Percentiles rank a stretch among this genome's conserved stretches.
These are phyloP conservation scores for Halcyon badia DNA, from an alignment of 2,797 vertebrate species.

Conservation along the genomic window DNA sequence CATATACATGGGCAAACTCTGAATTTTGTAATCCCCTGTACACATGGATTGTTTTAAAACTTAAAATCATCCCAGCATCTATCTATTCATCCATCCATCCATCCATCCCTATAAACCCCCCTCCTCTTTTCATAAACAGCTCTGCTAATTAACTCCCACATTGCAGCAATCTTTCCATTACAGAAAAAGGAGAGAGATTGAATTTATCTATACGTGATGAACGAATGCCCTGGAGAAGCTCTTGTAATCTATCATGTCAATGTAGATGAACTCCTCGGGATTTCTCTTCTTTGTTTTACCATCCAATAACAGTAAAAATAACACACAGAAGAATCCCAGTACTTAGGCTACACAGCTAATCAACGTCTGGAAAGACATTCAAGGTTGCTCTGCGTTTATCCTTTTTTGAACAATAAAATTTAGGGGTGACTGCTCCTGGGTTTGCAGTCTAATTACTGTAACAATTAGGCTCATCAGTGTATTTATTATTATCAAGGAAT, in stretches of 20 bases:
- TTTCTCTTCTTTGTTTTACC: slow-evolving; percentile 69
- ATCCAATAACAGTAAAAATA: slow-evolving; percentile 57
- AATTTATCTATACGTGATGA: slow-evolving; percentile 70
- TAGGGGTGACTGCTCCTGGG: slow-evolving; percentile 26
- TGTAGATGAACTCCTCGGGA: slow-evolving; percentile 64
- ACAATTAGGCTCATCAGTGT: slow-evolving; percentile 49
- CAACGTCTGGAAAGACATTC: slow-evolving; percentile 28
- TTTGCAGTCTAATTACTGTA: slow-evolving; percentile 21
- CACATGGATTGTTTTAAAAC: neutral
- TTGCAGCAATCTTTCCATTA: slow-evolving; percentile 42
- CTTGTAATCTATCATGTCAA: slow-evolving; percentile 59
- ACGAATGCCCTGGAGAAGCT: slow-evolving; percentile 71
- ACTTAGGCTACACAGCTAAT: slow-evolving; percentile 34
- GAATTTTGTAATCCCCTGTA: neutral
- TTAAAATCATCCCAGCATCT: neutral
- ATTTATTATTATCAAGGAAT: slow-evolving; percentile 36
- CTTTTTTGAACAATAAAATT: slow-evolving; percentile 35
- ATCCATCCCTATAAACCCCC: neutral
- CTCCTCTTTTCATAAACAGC: slow-evolving; percentile 57
- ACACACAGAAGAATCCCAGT: slow-evolving; percentile 17
- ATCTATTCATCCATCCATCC: neutral
- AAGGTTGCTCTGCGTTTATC: slow-evolving; percentile 47
- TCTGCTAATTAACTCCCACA: slow-evolving; percentile 74
- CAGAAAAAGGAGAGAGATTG: slow-evolving; percentile 43
- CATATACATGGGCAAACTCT: neutral